These are phyloP conservation scores for Physeter macrocephalus DNA, from an alignment of 2,113 vertebrate species.

Conservation along the genomic window DNA sequence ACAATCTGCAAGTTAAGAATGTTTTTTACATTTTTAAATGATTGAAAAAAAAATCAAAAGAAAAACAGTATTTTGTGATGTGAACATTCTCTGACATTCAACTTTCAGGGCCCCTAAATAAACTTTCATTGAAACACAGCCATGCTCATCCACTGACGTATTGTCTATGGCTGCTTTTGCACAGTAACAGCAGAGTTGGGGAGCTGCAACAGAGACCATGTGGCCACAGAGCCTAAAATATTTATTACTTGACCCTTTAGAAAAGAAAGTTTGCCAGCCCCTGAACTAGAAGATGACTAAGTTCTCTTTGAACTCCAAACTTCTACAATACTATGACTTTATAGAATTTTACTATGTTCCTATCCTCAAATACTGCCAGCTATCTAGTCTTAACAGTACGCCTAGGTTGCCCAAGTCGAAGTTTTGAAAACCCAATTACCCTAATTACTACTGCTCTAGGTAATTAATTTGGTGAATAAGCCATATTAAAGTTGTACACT, in stretches of 20 bases:
- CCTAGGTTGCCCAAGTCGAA: background rate
- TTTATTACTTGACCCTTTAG: background rate
- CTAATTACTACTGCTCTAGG: background rate
- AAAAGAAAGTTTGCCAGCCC: background rate
- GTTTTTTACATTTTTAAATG: background rate
- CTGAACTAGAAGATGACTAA: background rate
- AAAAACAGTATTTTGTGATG: background rate
- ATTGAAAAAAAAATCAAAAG: background rate
- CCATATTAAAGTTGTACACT: background rate
- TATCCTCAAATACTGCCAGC: background rate
- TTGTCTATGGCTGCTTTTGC: background rate
- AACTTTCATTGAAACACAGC: background rate
- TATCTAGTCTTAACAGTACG: background rate
- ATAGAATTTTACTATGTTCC: background rate
- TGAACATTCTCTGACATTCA: background rate
- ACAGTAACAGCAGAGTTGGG: background rate
- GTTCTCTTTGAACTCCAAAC: background rate
- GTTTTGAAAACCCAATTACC: background rate
- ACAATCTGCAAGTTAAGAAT: background rate
- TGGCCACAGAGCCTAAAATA: background rate
- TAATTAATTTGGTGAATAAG: background rate
- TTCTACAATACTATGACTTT: background rate
- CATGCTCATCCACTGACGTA: accelerated
- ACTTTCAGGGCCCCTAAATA: background rate
- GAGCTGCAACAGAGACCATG: background rate